Percentiles rank a stretch among this genome's conserved stretches.
phyloP scores from a whole-genome alignment of 2,113 vertebrate species.

The Pelecanoides urinatrix region DNA sequence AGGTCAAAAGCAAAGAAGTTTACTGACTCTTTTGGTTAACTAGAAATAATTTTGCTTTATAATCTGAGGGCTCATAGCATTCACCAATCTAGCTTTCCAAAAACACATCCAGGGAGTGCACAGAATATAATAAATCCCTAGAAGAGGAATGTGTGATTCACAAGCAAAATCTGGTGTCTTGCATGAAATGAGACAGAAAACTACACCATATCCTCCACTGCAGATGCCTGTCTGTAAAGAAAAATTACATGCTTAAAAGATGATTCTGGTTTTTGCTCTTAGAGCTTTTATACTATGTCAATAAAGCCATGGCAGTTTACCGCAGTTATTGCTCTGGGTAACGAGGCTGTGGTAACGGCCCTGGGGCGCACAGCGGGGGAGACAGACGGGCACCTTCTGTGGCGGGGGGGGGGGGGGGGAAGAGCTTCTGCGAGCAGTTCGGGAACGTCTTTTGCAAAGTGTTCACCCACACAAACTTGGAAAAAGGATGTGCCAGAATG shows the following conservation, averaged over 20 bases:
- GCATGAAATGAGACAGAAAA: not conserved
- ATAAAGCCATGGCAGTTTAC: not conserved
- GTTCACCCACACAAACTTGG: not conserved
- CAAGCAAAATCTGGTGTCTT: not conserved
- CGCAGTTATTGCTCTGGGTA: not conserved
- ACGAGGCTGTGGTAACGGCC: not conserved
- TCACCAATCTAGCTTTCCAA: not conserved
- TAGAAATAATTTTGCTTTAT: constrained; percentile 24
- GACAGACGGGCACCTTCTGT: constrained; percentile 20
- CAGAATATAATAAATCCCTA: not conserved
- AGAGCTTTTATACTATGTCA: not conserved
- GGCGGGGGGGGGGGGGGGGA: not conserved
- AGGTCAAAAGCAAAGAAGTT: not conserved
- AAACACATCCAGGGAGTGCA: not conserved
- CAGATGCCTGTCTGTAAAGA: not conserved
- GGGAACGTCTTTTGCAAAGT: constrained; percentile 18
- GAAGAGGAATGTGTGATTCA: not conserved
- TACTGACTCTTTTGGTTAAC: not conserved
- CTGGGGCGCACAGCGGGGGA: not conserved
- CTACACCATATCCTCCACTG: not conserved
- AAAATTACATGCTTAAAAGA: not conserved
- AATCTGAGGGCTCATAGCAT: not conserved
- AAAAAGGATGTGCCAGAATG: not conserved
- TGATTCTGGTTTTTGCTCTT: not conserved
- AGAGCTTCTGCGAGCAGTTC: not conserved